A percentile compares a stretch with the other conserved stretches of the same genome.
phyloP scores from a whole-genome alignment of 2,888 invertebrate species.

The Eupithecia insigniata region DNA sequence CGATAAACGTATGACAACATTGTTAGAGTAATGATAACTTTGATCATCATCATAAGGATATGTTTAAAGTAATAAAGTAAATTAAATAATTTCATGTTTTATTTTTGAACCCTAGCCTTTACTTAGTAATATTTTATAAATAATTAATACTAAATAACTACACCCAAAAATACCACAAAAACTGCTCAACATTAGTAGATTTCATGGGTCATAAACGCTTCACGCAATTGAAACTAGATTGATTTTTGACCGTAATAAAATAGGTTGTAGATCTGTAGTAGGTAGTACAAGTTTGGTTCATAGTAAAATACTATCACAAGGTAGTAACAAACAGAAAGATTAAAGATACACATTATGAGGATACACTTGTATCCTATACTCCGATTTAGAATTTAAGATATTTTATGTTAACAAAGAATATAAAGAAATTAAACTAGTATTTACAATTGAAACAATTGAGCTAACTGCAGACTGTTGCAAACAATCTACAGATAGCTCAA shows the following conservation, averaged over 20 bases:
- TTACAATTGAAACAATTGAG: too few species aligned
- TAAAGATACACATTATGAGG: not conserved
- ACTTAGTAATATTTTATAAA: not conserved
- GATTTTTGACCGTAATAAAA: too few species aligned
- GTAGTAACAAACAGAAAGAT: not conserved
- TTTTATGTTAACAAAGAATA: too few species aligned
- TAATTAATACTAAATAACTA: too few species aligned
- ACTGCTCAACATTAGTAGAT: not conserved
- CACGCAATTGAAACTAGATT: too few species aligned
- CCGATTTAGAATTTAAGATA: too few species aligned
- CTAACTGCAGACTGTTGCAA: too few species aligned
- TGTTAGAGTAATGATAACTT: slow-evolving; percentile 70
- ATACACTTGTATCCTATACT: too few species aligned
- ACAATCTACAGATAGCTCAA: too few species aligned
- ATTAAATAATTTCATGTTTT: slow-evolving; percentile 60
- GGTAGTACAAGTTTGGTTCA: too few species aligned
- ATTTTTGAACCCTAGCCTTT: slow-evolving; percentile 21
- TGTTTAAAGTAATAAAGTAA: slow-evolving; percentile 65
- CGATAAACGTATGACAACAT: slow-evolving; percentile 66
- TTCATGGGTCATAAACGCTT: not conserved
- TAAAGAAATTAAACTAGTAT: too few species aligned
- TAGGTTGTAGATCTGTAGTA: too few species aligned
- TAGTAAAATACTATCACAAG: not conserved
- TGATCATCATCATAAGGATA: slow-evolving; percentile 79
- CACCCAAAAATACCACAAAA: not conserved